A percentile compares a stretch with the other conserved stretches of the same genome.
Conservation (phyloP, 2,797 vertebrate genomes). For the Xiphophorus birchmanni region DNA sequence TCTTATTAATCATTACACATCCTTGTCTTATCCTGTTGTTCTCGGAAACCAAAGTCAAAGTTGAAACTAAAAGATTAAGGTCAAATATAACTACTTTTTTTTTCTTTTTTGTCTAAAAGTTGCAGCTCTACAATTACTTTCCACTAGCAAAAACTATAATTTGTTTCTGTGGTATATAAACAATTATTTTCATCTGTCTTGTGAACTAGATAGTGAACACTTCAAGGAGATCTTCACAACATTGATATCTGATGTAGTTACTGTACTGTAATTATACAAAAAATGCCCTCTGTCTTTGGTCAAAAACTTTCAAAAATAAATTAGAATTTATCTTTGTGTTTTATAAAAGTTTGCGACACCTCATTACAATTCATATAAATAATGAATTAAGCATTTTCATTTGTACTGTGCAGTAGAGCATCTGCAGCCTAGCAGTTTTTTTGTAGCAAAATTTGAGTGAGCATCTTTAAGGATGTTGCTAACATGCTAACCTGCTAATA, state of each 20-base stretch:
- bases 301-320: not conserved
- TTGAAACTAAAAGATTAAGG: not conserved
- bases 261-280: not conserved
- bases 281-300: not conserved
- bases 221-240: not conserved
- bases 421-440: too few relatives aligned
- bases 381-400: not conserved
- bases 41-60: conserved; percentile 12
- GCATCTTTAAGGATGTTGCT: too few relatives aligned
- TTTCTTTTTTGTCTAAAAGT: not conserved
- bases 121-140: not conserved
- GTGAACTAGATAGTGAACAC: not conserved
- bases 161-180: not conserved
- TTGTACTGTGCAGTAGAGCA: too few relatives aligned
- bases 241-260: not conserved
- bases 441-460: not conserved
- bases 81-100: not conserved
- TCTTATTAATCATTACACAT: conserved; percentile 59
- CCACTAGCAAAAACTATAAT: not conserved
- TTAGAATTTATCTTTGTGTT: not conserved
- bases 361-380: not conserved
- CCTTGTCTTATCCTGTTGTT: conserved; percentile 15
- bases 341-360: not conserved
- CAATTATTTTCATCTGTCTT: not conserved
- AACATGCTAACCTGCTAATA: not conserved